Percentiles rank a stretch among this genome's conserved stretches.
Conservation (phyloP, 2,888 invertebrate genomes). For the Oxytorus armatus region DNA sequence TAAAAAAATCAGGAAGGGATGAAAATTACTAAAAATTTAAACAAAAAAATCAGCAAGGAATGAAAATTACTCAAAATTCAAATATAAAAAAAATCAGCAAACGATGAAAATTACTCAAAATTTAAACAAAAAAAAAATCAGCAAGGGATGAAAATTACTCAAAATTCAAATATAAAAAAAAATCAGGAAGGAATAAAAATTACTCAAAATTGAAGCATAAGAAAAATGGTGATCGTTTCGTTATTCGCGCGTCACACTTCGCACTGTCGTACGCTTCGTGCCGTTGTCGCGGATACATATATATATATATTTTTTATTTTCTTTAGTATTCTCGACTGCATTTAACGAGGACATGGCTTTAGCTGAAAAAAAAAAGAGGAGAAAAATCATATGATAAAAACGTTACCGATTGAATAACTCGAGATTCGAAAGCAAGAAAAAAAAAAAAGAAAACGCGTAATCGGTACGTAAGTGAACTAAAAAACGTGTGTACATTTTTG, state of each 20-base stretch:
- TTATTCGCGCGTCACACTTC: conserved; percentile 59
- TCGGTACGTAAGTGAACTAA: conserved; percentile 25
- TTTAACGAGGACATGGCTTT: conserved; percentile 62
- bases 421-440: background rate
- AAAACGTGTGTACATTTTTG: conserved; percentile 42
- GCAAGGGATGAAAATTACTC: no score
- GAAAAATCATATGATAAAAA: conserved; percentile 31
- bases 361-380: conserved; percentile 18
- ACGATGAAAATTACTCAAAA: no score
- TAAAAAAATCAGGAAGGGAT: no score
- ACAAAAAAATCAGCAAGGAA: no score
- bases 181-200: background rate
- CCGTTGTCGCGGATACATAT: conserved; percentile 36
- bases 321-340: conserved; percentile 63
- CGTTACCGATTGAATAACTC: conserved; percentile 41
- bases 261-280: conserved; percentile 63
- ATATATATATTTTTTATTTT: background rate
- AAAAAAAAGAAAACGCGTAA: background rate
- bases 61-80: no score
- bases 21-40: no score
- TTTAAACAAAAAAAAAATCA: no score
- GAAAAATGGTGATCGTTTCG: conserved; percentile 37
- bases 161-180: background rate
- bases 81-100: no score
- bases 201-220: no score